Evolutionary conservation across 2,797 vertebrate genomes (phyloP), one percentile per base, ranked within the genome.

Genomic region (Euphonia xanthogaster): DNA sequence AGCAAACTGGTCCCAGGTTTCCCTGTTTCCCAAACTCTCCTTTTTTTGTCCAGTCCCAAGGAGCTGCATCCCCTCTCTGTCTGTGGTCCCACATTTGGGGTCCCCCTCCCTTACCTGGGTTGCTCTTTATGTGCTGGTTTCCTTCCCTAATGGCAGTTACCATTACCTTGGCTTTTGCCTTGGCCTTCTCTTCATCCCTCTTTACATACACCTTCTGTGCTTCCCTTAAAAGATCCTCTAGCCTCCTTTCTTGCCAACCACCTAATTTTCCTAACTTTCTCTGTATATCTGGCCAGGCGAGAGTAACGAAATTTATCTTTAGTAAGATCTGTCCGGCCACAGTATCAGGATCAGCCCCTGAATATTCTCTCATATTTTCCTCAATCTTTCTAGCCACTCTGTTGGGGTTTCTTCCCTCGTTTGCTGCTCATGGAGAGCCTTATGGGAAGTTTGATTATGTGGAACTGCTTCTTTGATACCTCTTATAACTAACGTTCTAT

Each of bases 61-160:
- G 53, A 4, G 21, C 31, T 55, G 22, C 15, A 55, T 55, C 14
- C 54, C 31, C 31, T 22, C n/a, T 33, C 9, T 10, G 13, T 22
- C 31, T 54, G 7, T 33, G 14, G 24, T 55, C n/a, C 14, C 0
- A 1, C 22, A 55, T 24, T 33, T 2, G 7, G 54, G 9, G 7
- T 24, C 22, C 14, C 14, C 2, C 54, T 55, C n/a, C 22, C n/a
- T 33, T 55, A 33, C 14, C 22, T 55, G 22, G 22, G 22, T 55
- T 24, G n/a, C 16, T 55, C 14, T 55, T 33, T 10, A 55, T 10
- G 22, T 11, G n/a, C 22, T 33, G 14, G 5, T 55, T 55, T 33
- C n/a, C 54, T 33, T 55, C n/a, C 54, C n/a, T 55, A 33, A 55
- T 23, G n/a, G n/a, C 54, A 55, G n/a, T 33, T 33, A 24, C 54